A percentile compares a stretch with the other conserved stretches of the same genome.
Conservation (phyloP, 2,113 vertebrate species). For the Hemibagrus wyckioides region DNA sequence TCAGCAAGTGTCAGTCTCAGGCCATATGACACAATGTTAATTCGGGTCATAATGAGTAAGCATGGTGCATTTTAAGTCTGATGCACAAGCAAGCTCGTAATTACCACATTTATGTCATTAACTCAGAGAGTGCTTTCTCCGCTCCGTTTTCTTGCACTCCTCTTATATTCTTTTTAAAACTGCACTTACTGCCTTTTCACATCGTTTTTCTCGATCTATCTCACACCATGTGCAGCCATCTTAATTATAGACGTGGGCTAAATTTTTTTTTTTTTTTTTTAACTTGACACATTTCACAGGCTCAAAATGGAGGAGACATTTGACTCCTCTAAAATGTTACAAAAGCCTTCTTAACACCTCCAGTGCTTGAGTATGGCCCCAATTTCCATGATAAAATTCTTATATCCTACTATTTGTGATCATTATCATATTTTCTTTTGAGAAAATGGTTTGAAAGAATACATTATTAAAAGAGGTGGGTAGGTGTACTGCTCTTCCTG, state of each 20-base stretch:
- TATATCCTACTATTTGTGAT: neutral
- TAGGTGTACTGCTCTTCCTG: neutral
- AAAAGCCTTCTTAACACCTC: neutral
- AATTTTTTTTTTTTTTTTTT: constrained; percentile 22
- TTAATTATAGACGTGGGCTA: constrained; percentile 41
- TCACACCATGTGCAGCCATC: constrained; percentile 33
- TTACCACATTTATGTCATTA: constrained; percentile 30
- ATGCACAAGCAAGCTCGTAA: constrained; percentile 12
- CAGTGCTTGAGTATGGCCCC: neutral
- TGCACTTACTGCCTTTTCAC: constrained; percentile 23
- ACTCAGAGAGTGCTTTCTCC: constrained; percentile 3
- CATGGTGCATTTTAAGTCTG: neutral
- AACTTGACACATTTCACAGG: constrained; percentile 27
- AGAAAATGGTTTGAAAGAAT: neutral
- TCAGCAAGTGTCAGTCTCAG: neutral
- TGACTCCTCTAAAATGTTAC: neutral
- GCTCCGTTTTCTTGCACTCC: neutral
- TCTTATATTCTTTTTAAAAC: constrained; percentile 22
- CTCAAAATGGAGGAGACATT: constrained; percentile 36
- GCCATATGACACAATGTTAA: constrained; percentile 1
- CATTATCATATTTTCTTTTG: neutral
- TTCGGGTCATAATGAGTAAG: constrained; percentile 11
- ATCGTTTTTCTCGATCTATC: constrained; percentile 7
- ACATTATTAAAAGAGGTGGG: neutral
- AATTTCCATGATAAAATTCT: neutral